Conservation (phyloP, 2,797 vertebrate genomes). For the Molothrus ater region DNA sequence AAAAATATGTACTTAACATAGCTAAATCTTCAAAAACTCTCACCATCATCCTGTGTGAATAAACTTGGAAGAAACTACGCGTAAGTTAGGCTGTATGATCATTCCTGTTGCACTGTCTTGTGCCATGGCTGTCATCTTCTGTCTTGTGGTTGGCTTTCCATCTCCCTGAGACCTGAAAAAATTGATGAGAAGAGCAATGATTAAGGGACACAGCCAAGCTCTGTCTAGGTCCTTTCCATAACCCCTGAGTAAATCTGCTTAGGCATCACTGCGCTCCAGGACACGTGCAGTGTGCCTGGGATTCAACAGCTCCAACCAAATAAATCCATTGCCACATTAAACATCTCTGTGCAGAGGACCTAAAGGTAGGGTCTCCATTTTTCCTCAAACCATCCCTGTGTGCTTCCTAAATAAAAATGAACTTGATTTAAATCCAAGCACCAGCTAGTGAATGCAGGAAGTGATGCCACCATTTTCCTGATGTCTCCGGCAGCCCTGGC, state of each 20-base stretch:
- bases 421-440: background rate
- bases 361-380: background rate
- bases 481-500: background rate
- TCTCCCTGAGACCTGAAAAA: background rate
- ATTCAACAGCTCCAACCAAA: background rate
- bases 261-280: background rate
- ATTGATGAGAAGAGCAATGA: background rate
- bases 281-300: background rate
- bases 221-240: background rate
- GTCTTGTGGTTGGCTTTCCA: background rate
- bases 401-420: background rate
- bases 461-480: background rate
- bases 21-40: background rate
- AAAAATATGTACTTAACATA: background rate
- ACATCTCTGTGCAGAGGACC: background rate
- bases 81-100: background rate
- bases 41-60: background rate
- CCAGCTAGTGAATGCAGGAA: background rate
- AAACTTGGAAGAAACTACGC: background rate
- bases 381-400: background rate
- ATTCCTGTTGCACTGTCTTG: rapidly evolving
- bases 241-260: background rate
- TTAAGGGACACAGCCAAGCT: background rate
- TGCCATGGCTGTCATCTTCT: background rate
- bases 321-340: background rate